Evolutionary conservation across 2,888 invertebrate genomes (phyloP).

Genomic region (Orgyia antiqua): DNA sequence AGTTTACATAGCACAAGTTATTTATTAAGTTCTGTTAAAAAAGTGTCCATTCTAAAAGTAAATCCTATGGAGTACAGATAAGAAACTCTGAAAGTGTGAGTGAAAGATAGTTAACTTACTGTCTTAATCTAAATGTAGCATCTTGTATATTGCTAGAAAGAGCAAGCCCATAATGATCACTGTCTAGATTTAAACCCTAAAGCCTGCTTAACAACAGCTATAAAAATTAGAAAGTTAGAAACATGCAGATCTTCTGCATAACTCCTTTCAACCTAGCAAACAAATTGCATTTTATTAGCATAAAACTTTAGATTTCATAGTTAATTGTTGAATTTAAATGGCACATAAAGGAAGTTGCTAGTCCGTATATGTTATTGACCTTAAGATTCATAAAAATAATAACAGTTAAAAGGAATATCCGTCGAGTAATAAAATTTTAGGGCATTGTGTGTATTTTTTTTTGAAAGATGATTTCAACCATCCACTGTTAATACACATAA

Average conservation of each 20-base stretch:
- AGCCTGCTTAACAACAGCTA: slow-evolving; percentile 60
- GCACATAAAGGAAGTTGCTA: slow-evolving; percentile 45
- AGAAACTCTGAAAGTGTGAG: too few species aligned
- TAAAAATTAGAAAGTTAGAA: slow-evolving; percentile 72
- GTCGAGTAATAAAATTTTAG: background rate
- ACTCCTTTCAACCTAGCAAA: slow-evolving; percentile 70
- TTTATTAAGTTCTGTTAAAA: too few species aligned
- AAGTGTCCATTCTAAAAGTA: too few species aligned
- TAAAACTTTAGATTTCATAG: slow-evolving; percentile 66
- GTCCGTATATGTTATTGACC: slow-evolving; percentile 44
- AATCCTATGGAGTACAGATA: too few species aligned
- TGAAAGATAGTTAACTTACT: too few species aligned
- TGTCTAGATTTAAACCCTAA: slow-evolving; percentile 59
- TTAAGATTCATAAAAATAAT: slow-evolving; percentile 34
- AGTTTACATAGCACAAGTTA: too few species aligned
- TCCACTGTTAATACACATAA: background rate
- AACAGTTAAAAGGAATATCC: background rate
- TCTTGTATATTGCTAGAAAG: too few species aligned
- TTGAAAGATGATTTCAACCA: background rate
- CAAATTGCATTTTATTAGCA: slow-evolving; percentile 73
- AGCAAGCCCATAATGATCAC: too few species aligned
- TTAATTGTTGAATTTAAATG: slow-evolving; percentile 57
- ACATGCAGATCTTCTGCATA: slow-evolving; percentile 59
- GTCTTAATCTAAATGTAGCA: too few species aligned
- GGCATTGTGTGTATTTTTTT: background rate